Base-by-base conservation (phyloP, 1,140 invertebrate genomes). In the Meloidogyne floridensis region DNA sequence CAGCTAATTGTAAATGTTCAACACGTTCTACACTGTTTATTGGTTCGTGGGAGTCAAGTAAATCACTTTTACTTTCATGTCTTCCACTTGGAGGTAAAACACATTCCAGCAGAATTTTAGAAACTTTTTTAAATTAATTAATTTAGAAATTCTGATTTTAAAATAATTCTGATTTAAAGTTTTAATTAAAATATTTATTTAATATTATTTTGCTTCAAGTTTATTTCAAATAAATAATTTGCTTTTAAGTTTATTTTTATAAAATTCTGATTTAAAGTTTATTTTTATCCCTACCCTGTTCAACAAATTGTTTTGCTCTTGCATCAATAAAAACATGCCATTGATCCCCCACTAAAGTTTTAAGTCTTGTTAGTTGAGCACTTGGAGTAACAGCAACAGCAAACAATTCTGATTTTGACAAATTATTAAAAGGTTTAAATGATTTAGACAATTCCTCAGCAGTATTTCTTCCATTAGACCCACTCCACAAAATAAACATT, bases 251-350 rank as follows among this genome's bases (percentile, higher is more conserved):
- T 51, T 51, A 80, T 6, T 53, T 71, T 6, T 13, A 56, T 43
- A 47, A 47, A 8, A 47, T 47, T 47, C 47, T 47, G 47, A 11
- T 54, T 13, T 54, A 9, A 11, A 13, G 2, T 54, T 54, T 13
- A 54, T 54, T 53, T 71, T 6, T 13, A 56, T 47, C 47, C 7
- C 51, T 70, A 71, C 72, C 80, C 6, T 82, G 83, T 77, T 83
- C 82, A 15, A 83, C 75, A 72, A 83, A 83, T 59, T 84, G 82
- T 59, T 32, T 43, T 56, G 75, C 72, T 11, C 82, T 59, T 11
- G 81, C 82, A 32, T 83, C 82, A 51, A 83, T 54, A 53, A 81
- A 81, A 32, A 81, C 81, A 51, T 82, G 81, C 80, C 77, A 81
- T n/a, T 81, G 42, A 20, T 81, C 81, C 5, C 81, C 81, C 18